Evolutionary conservation across 2,113 vertebrate species (phyloP).

Genomic region (Lasiurus borealis): DNA sequence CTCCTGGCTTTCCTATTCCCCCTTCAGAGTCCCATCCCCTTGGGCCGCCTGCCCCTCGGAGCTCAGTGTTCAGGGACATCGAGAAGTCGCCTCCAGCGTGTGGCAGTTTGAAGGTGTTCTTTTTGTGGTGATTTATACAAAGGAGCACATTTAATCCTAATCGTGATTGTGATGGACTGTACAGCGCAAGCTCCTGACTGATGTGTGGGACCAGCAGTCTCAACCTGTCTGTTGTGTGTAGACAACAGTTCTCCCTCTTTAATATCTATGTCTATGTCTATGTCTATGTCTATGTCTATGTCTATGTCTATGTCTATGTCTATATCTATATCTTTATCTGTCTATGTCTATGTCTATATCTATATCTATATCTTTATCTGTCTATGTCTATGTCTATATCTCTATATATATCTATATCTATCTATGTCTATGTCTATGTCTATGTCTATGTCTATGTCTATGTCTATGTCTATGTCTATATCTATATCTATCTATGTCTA

Average conservation of each 20-base stretch:
- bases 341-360: no score
- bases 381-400: no score
- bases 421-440: no score
- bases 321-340: no score
- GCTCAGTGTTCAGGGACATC: not conserved
- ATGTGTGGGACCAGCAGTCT: not conserved
- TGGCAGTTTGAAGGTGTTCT: not conserved
- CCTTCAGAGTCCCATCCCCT: rapidly evolving
- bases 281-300: no score
- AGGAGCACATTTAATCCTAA: not conserved
- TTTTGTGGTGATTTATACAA: not conserved
- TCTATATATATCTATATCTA: no score
- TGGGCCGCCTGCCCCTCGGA: not conserved
- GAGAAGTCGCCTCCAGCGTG: not conserved
- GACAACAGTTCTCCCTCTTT: not conserved
- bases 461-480: no score
- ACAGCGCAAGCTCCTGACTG: not conserved
- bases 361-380: no score
- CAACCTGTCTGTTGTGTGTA: not conserved
- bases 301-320: no score
- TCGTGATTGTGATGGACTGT: not conserved
- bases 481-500: no score
- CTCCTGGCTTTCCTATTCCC: not conserved
- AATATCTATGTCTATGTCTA: no score
- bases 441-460: no score